These are phyloP conservation scores for Hemiprocne comata DNA, from an alignment of 2,113 vertebrate genomes.

Conservation along the genomic window DNA sequence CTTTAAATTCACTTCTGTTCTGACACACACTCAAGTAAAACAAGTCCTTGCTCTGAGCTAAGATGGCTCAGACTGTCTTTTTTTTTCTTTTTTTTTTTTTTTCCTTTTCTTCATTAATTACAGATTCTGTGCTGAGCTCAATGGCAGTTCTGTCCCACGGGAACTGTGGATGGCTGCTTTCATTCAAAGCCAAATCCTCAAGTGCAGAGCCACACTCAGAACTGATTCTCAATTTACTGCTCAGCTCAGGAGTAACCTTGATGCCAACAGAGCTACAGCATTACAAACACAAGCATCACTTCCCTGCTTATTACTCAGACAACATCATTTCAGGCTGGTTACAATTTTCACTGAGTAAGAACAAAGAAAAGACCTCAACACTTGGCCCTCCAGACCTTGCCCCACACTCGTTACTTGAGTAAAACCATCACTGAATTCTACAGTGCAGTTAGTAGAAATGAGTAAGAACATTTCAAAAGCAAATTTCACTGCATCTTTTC, in stretches of 20 bases:
- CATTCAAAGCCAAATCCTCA: not conserved
- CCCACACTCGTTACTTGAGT: rapidly evolving
- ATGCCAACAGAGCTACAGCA: not conserved
- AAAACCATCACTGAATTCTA: not conserved
- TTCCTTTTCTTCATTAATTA: not conserved
- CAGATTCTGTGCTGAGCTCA: not conserved
- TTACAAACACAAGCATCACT: not conserved
- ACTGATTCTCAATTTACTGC: not conserved
- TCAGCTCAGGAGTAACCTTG: not conserved
- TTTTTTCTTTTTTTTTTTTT: not conserved
- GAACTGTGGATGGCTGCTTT: not conserved
- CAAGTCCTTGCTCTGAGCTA: not conserved
- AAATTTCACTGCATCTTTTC: not conserved
- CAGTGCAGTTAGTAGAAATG: not conserved
- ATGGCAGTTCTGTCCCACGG: not conserved
- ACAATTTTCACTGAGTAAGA: not conserved
- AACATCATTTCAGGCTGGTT: not conserved
- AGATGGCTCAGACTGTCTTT: not conserved
- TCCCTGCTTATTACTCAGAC: not conserved
- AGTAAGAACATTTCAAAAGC: not conserved
- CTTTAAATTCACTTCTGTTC: not conserved
- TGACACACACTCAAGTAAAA: not conserved
- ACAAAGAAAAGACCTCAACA: not conserved
- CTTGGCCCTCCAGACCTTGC: not conserved
- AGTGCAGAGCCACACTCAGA: not conserved